Conservation (phyloP, 1,140 invertebrate species). For the Pantala flavescens region DNA sequence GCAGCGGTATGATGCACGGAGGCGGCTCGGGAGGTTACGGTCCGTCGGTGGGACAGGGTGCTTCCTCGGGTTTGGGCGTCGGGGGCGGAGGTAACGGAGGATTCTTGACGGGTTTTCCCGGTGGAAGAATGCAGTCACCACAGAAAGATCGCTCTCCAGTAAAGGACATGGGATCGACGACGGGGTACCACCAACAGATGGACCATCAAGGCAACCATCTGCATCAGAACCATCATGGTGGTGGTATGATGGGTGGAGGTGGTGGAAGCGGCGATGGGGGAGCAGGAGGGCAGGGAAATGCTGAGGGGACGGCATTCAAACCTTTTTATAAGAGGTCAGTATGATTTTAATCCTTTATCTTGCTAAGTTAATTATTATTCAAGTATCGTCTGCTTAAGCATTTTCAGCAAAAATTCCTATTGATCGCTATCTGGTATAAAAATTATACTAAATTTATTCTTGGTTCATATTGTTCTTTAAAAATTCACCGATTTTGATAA, state of each 20-base stretch:
- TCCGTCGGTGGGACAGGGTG: conserved; percentile 30
- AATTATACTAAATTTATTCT: too few species aligned
- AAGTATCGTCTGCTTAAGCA: background rate
- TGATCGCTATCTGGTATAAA: too few species aligned
- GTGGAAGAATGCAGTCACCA: background rate
- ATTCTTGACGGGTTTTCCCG: background rate
- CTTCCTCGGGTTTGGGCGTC: background rate
- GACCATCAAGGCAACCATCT: conserved; percentile 1
- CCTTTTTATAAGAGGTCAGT: conserved; percentile 78
- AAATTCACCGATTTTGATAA: too few species aligned
- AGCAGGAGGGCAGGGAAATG: conserved; percentile 36
- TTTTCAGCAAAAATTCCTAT: too few species aligned
- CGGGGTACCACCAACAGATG: conserved; percentile 6
- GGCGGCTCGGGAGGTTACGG: conserved; percentile 33
- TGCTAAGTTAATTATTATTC: too few species aligned
- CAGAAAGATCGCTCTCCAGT: background rate
- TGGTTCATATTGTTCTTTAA: too few species aligned
- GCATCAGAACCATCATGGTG: background rate
- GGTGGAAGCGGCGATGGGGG: conserved; percentile 30
- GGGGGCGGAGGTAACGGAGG: background rate
- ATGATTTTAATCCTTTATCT: background rate
- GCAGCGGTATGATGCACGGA: conserved; percentile 29
- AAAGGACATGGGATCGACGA: background rate
- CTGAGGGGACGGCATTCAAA: conserved; percentile 57
- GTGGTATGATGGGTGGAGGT: conserved; percentile 18